Conservation (phyloP, 2,797 vertebrate species). For the Halcyon leucocephala region DNA sequence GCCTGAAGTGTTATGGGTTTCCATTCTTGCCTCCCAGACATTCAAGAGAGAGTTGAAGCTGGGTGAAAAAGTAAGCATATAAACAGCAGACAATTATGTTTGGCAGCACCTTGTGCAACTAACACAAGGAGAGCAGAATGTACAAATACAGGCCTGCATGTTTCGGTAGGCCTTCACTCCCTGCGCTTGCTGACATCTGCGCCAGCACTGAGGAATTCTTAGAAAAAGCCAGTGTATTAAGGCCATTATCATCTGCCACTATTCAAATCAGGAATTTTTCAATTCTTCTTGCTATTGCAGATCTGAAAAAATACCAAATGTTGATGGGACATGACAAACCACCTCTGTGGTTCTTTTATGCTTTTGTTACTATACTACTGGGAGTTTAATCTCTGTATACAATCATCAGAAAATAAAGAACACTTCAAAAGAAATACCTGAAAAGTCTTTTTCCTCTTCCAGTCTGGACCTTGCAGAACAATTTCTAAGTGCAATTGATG, state of each 20-base stretch:
- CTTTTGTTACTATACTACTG: background rate
- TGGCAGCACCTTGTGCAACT: background rate
- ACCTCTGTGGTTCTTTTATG: background rate
- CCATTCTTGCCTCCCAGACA: background rate
- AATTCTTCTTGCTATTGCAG: background rate
- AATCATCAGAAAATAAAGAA: background rate
- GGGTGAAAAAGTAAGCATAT: background rate
- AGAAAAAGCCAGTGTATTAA: background rate
- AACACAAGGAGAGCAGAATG: background rate
- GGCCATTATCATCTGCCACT: background rate
- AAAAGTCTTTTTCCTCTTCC: background rate
- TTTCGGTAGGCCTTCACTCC: background rate
- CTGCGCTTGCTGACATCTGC: background rate
- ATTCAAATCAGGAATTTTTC: background rate
- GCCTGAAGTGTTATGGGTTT: background rate
- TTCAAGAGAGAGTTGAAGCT: background rate
- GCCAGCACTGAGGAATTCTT: background rate
- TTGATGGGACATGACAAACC: background rate
- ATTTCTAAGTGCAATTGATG: background rate
- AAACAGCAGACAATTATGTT: background rate
- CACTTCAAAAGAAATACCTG: background rate
- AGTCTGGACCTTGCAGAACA: background rate
- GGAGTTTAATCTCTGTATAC: background rate
- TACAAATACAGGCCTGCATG: background rate
- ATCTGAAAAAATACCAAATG: background rate